A percentile compares a stretch with the other conserved stretches of the same genome.
These are phyloP conservation scores for Plestiodon gilberti DNA, from an alignment of 2,113 vertebrate genomes.

Conservation along the genomic window DNA sequence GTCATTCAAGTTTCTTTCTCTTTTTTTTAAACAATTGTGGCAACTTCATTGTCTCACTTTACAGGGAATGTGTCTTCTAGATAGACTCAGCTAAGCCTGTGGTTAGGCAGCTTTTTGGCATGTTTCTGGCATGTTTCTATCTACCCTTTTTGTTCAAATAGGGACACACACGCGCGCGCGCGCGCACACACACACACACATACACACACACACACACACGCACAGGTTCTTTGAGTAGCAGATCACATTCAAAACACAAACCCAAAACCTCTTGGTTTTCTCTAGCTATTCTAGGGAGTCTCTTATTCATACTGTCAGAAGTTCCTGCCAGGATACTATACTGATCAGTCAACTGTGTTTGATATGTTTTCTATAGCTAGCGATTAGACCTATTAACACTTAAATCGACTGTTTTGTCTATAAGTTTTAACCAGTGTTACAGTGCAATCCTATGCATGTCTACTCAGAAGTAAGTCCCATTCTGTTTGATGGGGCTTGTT, in stretches of 20 bases:
- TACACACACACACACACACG: too few relatives aligned
- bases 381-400: neutral
- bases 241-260: constrained; percentile 26
- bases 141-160: constrained; percentile 14
- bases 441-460: too few relatives aligned
- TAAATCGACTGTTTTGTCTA: too few relatives aligned
- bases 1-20: constrained; percentile 52
- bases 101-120: constrained; percentile 23
- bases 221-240: constrained; percentile 19
- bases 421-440: too few relatives aligned
- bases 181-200: too few relatives aligned
- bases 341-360: constrained; percentile 5
- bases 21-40: constrained; percentile 32
- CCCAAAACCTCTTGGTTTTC: neutral
- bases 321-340: constrained; percentile 23
- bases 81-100: constrained; percentile 56
- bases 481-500: too few relatives aligned
- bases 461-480: too few relatives aligned
- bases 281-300: constrained; percentile 13
- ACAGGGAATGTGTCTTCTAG: constrained; percentile 27
- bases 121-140: constrained; percentile 21
- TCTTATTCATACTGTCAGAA: constrained; percentile 29
- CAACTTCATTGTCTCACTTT: constrained; percentile 33
- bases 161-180: too few relatives aligned
- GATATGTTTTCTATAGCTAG: neutral